Conservation (phyloP, 1,140 invertebrate species). For the Drosophila subobscura region DNA sequence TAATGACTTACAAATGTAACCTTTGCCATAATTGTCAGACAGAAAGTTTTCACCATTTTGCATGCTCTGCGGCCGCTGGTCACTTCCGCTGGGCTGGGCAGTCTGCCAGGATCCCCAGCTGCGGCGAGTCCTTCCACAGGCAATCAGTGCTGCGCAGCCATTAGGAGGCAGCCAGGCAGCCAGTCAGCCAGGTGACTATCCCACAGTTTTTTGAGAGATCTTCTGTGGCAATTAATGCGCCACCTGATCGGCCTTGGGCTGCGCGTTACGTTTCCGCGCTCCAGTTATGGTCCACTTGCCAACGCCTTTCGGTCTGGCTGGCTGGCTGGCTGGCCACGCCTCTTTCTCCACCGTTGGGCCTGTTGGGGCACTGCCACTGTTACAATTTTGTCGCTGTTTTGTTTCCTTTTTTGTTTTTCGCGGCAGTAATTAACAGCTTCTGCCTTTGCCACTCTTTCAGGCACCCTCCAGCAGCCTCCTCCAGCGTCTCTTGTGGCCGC, state of each 20-base stretch:
- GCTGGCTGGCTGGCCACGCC: slow-evolving; percentile 41
- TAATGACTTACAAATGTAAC: too few relatives aligned
- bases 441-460: slow-evolving; percentile 8
- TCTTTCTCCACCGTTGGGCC: slow-evolving; percentile 14
- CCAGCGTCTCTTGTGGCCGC: slow-evolving; percentile 14
- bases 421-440: slow-evolving; percentile 41
- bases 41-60: too few relatives aligned
- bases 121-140: too few relatives aligned
- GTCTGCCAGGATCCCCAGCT: too few relatives aligned
- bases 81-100: too few relatives aligned
- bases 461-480: too few relatives aligned
- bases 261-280: slow-evolving; percentile 32
- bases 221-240: slow-evolving; percentile 54
- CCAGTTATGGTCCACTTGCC: slow-evolving; percentile 40
- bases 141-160: too few relatives aligned
- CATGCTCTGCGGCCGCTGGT: too few relatives aligned
- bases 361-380: slow-evolving; percentile 62
- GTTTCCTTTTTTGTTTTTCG: slow-evolving; percentile 1
- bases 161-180: too few relatives aligned
- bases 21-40: too few relatives aligned
- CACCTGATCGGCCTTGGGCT: slow-evolving; percentile 73
- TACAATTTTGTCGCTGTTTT: slow-evolving; percentile 72
- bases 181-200: neutral
- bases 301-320: slow-evolving; percentile 26
- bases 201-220: slow-evolving; percentile 14